Conservation (phyloP, 1,140 invertebrate species). For the Ceratosolen fusciceps region DNA sequence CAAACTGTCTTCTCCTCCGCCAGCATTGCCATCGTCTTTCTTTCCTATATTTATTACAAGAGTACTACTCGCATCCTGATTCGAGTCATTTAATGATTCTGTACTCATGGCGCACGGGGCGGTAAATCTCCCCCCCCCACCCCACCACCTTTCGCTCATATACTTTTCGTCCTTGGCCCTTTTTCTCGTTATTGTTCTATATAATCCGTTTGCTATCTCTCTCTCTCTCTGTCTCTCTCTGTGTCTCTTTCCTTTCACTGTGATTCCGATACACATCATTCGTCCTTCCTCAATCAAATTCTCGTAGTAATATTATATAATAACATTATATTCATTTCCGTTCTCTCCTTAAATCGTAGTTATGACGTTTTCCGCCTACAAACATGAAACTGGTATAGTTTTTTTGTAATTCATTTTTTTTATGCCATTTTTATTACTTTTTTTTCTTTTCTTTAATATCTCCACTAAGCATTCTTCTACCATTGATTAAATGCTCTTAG, state of each 20-base stretch:
- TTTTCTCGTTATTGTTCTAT: slow-evolving; percentile 41
- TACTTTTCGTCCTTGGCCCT: slow-evolving; percentile 33
- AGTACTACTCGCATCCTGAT: slow-evolving; percentile 12
- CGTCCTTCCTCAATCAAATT: slow-evolving; percentile 43
- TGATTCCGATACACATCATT: slow-evolving; percentile 47
- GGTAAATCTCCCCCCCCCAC: slow-evolving; percentile 1
- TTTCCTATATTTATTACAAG: neutral
- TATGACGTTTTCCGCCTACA: slow-evolving; percentile 57
- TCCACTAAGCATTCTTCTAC: slow-evolving; percentile 62
- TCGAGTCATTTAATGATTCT: slow-evolving; percentile 24
- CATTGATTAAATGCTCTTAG: slow-evolving; percentile 69
- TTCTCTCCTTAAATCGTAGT: slow-evolving; percentile 55
- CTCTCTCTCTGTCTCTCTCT: too few relatives aligned
- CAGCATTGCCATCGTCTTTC: neutral
- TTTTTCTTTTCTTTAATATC: slow-evolving; percentile 60
- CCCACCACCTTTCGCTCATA: too few relatives aligned
- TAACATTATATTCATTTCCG: slow-evolving; percentile 57
- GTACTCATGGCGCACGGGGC: neutral
- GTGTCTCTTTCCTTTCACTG: slow-evolving; percentile 8
- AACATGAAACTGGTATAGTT: slow-evolving; percentile 58
- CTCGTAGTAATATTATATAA: slow-evolving; percentile 59
- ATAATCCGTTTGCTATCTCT: slow-evolving; percentile 21
- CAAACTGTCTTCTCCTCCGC: neutral
- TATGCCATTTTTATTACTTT: slow-evolving; percentile 43
- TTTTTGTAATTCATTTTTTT: slow-evolving; percentile 48